Conservation (phyloP, 2,113 vertebrate species). For the Tragulus kanchil region DNA sequence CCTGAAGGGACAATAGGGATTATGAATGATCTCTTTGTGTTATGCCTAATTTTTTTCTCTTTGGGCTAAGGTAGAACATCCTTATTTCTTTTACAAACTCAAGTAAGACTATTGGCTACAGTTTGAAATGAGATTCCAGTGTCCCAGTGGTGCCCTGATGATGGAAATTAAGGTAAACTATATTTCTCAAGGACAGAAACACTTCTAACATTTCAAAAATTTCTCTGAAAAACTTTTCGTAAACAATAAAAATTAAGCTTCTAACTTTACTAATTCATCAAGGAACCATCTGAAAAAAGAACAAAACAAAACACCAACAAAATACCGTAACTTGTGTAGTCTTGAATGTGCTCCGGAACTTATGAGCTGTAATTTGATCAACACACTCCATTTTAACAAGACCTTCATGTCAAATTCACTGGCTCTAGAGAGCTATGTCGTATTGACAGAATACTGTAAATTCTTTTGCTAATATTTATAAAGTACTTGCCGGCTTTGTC, state of each 20-base stretch:
- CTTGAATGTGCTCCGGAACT: neutral
- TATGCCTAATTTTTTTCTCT: neutral
- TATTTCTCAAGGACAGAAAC: neutral
- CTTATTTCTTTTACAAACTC: neutral
- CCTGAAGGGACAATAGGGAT: neutral
- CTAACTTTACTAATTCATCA: neutral
- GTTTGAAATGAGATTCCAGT: neutral
- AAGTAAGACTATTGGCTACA: neutral
- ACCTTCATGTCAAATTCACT: neutral
- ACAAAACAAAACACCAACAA: neutral
- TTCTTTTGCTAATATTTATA: neutral
- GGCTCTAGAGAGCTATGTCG: neutral
- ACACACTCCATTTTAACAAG: neutral
- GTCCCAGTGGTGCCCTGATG: fast-evolving
- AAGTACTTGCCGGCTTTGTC: neutral
- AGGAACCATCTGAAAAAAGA: neutral
- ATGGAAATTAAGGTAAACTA: neutral
- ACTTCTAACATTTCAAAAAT: neutral
- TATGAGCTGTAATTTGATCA: neutral
- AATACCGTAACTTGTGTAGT: neutral
- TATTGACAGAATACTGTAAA: neutral
- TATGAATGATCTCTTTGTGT: neutral
- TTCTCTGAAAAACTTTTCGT: neutral
- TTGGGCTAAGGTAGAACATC: neutral
- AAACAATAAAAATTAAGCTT: neutral